Evolutionary conservation across 2,113 vertebrate species (phyloP), one percentile per base, ranked within the genome.

Genomic region (Scomber colias): DNA sequence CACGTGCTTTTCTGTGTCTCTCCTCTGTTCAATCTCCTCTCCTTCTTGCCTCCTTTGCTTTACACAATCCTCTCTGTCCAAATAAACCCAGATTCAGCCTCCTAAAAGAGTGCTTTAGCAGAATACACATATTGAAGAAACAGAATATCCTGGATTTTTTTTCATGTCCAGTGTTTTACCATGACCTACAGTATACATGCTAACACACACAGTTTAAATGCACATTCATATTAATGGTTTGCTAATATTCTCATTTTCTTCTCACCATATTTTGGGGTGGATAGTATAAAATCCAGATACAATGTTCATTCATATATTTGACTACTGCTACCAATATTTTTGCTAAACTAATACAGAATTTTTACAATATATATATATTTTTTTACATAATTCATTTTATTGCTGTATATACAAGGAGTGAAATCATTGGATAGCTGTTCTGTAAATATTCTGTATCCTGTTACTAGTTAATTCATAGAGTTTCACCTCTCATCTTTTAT

Each of bases 141-240:
- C 53, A 71, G 51, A 65, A 79, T 68, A 55, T 44, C 64, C 71
- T 75, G 56, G 46, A 60, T 74, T 72, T 81, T 75, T 77, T 77
- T 64, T 40, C 61, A 15, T 27, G n/a, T 14, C 27, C 13, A 14
- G n/a, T 53, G 70, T 75, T 79, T 55, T 0, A 16, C 69, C n/a
- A 40, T 60, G 60, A 81, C 74, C 77, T 61, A 21, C 21, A 21
- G 21, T 21, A 44, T 0, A 55, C 44, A 51, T 60, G 46, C 72
- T 67, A 45, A 51, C 2, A 57, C 16, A 64, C 57, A 51, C 13
- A 70, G 65, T 21, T 48, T 9, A 72, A 44, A 40, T 67, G 44
- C 54, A 61, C 30, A 60, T 55, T 57, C 3, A 31, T 48, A 54
- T 53, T 19, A 55, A 40, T 40, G 40, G 48, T 40, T 40, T 40